phyloP scores from a whole-genome alignment of 2,888 invertebrate species.

The Thysanoteuthis rhombus region DNA sequence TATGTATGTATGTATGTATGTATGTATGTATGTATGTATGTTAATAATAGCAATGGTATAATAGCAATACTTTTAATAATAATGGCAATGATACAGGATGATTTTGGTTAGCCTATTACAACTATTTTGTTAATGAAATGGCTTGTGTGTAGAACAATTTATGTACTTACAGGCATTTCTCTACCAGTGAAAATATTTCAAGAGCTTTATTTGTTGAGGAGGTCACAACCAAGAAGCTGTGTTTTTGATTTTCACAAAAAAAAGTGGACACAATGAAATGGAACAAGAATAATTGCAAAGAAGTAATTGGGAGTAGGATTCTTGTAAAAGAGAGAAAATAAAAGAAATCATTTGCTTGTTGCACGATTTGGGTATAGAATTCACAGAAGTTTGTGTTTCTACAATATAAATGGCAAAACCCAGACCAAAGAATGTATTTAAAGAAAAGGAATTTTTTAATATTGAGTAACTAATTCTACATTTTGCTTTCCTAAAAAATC shows the following conservation, averaged over 20 bases:
- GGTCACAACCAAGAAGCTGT: neutral
- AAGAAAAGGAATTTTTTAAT: neutral
- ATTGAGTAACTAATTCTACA: too few relatives aligned
- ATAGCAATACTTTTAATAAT: neutral
- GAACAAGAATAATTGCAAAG: neutral
- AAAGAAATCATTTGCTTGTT: neutral
- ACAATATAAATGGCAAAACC: neutral
- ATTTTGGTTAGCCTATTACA: neutral
- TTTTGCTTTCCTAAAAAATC: neutral
- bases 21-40: too few relatives aligned
- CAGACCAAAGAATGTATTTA: neutral
- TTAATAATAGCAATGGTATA: too few relatives aligned
- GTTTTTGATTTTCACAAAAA: neutral
- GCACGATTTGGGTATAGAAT: neutral
- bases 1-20: too few relatives aligned
- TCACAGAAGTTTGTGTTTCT: neutral
- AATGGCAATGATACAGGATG: neutral
- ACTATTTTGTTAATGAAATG: neutral
- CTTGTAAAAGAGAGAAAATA: neutral
- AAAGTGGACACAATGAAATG: neutral
- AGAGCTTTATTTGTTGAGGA: neutral
- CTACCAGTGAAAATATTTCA: neutral
- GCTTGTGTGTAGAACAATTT: neutral
- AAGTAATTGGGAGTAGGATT: neutral
- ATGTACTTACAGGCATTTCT: neutral